Conservation (phyloP, 2,113 vertebrate species). For the Phodopus roborovskii region DNA sequence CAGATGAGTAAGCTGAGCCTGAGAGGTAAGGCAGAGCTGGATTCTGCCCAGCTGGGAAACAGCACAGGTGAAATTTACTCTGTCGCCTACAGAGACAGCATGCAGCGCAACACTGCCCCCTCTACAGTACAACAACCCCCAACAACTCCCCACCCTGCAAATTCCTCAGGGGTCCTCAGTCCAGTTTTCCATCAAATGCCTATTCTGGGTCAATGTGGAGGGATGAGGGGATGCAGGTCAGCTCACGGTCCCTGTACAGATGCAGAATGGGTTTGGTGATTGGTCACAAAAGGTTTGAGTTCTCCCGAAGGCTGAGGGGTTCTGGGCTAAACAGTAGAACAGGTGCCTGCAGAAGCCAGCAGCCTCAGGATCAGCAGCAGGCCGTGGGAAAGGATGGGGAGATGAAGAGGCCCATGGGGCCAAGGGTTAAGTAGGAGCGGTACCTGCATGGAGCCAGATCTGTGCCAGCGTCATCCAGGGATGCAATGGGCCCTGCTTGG, state of each 20-base stretch:
- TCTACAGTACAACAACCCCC: background rate
- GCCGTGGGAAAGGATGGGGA: rapidly evolving
- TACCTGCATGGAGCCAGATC: constrained; percentile 99
- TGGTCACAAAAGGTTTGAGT: background rate
- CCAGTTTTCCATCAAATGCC: background rate
- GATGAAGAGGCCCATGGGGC: background rate
- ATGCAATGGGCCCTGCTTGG: constrained; percentile 96
- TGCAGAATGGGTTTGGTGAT: background rate
- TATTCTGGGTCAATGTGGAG: background rate
- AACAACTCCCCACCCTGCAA: no score
- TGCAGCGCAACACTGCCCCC: background rate
- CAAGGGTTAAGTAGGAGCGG: background rate
- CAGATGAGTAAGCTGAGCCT: background rate
- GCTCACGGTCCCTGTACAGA: background rate
- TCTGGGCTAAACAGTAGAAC: background rate
- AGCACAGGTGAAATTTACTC: background rate
- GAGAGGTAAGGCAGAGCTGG: background rate
- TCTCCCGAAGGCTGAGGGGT: background rate
- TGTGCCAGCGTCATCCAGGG: constrained; percentile 99
- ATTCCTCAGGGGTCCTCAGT: background rate
- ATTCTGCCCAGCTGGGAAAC: no score
- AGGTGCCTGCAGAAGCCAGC: background rate
- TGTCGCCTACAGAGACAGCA: background rate
- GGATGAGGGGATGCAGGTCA: background rate
- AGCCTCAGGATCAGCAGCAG: background rate